Percentiles rank a stretch among this genome's conserved stretches.
phyloP scores from a whole-genome alignment of 2,797 vertebrate species.

The Ambastaia sidthimunki region DNA sequence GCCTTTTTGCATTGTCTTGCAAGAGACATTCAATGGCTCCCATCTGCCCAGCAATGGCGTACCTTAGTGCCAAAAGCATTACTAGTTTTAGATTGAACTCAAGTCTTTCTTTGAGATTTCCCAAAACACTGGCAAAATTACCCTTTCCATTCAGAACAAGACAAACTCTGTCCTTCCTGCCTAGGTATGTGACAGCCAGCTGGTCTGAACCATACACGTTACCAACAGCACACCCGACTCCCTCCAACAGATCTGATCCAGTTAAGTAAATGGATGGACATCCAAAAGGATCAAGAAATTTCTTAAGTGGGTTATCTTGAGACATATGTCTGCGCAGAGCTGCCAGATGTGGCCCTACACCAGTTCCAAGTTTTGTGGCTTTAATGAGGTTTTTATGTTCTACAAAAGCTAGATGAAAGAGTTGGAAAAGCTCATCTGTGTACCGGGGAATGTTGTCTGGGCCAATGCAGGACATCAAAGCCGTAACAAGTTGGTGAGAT shows the following conservation, averaged over 20 bases:
- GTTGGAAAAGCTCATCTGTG: conserved; percentile 67
- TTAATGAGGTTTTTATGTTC: conserved; percentile 79
- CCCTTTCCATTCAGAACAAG: conserved; percentile 80
- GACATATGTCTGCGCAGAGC: conserved; percentile 71
- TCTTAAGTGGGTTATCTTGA: conserved; percentile 74
- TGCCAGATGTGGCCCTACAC: conserved; percentile 79
- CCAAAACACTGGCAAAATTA: conserved; percentile 70
- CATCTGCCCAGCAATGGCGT: conserved; percentile 79
- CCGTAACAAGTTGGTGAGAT: conserved; percentile 71
- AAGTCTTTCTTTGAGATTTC: conserved; percentile 72
- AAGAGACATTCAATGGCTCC: conserved; percentile 75
- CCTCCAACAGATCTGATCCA: conserved; percentile 77
- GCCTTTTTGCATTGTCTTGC: conserved; percentile 60
- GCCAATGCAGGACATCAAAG: conserved; percentile 63
- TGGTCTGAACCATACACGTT: conserved; percentile 82
- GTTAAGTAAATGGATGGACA: conserved; percentile 83
- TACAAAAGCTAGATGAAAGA: conserved; percentile 78
- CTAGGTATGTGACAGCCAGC: conserved; percentile 80
- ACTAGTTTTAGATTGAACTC: conserved; percentile 72
- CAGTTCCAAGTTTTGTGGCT: conserved; percentile 77
- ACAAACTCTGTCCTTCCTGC: conserved; percentile 75
- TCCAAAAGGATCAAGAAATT: conserved; percentile 77
- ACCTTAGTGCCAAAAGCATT: conserved; percentile 77
- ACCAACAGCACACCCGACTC: conserved; percentile 79
- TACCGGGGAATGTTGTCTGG: conserved; percentile 65